These are phyloP conservation scores for Fregetta grallaria DNA, from an alignment of 2,113 vertebrate genomes.

Conservation along the genomic window DNA sequence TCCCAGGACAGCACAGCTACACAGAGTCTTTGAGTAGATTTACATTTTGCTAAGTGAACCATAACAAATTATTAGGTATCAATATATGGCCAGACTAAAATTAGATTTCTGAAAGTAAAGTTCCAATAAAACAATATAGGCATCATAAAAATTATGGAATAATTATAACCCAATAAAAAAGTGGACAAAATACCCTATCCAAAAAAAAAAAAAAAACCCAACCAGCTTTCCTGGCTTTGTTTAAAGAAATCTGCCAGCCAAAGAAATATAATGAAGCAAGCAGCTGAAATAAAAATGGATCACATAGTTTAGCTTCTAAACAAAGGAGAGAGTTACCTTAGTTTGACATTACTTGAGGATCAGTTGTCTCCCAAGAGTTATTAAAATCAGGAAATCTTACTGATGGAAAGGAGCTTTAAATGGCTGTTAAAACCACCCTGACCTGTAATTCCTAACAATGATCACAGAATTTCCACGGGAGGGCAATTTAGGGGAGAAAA, in stretches of 20 bases:
- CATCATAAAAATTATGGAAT: not conserved
- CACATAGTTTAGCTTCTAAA: not conserved
- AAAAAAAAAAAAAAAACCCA: not conserved
- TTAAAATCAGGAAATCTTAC: not conserved
- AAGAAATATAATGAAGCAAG: not conserved
- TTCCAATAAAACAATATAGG: not conserved
- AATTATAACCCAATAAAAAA: not conserved
- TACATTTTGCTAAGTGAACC: not conserved
- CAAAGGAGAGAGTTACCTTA: not conserved
- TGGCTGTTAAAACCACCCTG: not conserved
- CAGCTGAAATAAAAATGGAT: not conserved
- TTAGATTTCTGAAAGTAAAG: not conserved
- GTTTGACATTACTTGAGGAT: not conserved
- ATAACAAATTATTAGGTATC: not conserved
- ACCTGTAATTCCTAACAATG: not conserved
- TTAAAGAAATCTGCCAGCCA: not conserved
- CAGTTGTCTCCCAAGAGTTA: not conserved
- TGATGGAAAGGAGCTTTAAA: not conserved
- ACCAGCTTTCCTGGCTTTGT: not conserved
- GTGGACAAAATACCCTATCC: not conserved
- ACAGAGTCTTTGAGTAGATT: not conserved
- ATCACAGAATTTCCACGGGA: not conserved
- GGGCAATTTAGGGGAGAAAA: not conserved
- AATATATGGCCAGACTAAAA: not conserved
- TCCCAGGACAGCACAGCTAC: not conserved